Conservation (phyloP, 2,888 invertebrate genomes). For the Eupithecia subfuscata region DNA sequence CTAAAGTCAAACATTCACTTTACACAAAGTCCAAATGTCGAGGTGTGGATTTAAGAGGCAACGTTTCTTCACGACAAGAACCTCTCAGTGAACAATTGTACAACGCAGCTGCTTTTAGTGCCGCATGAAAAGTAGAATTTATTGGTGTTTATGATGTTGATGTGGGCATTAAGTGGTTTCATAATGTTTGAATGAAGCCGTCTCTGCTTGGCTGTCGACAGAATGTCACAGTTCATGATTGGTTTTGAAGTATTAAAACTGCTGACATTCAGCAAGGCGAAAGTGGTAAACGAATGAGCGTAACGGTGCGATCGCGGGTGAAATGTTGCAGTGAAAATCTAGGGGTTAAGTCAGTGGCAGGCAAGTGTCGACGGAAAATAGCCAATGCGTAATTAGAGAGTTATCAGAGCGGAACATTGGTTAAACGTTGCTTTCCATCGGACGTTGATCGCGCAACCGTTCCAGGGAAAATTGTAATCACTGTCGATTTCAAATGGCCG, state of each 20-base stretch:
- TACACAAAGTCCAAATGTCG: slow-evolving; percentile 2
- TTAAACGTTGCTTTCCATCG: slow-evolving; percentile 84
- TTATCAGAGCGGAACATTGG: slow-evolving; percentile 84
- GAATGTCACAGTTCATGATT: slow-evolving; percentile 9
- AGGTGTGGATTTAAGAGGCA: slow-evolving; percentile 22
- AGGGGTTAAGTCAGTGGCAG: slow-evolving; percentile 74
- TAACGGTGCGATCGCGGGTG: slow-evolving; percentile 67
- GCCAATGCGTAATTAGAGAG: slow-evolving; percentile 79
- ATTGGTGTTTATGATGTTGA: slow-evolving; percentile 61
- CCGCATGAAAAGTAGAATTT: slow-evolving; percentile 61
- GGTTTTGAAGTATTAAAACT: slow-evolving; percentile 3
- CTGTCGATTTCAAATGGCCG: slow-evolving; percentile 81
- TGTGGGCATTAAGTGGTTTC: slow-evolving; percentile 34
- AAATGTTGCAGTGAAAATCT: slow-evolving; percentile 76
- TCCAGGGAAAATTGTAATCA: slow-evolving; percentile 83
- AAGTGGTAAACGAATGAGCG: slow-evolving; percentile 75
- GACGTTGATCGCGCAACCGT: slow-evolving; percentile 80
- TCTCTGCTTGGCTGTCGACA: neutral
- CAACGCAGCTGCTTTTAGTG: slow-evolving; percentile 66
- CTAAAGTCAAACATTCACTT: slow-evolving; percentile 14
- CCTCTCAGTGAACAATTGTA: slow-evolving; percentile 62
- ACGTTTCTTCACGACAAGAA: slow-evolving; percentile 54
- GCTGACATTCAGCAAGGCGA: slow-evolving; percentile 58
- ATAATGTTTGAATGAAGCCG: slow-evolving; percentile 13
- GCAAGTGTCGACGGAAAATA: slow-evolving; percentile 80